Percentiles rank a stretch among this genome's conserved stretches.
Conservation (phyloP, 2,888 invertebrate species). For the Oscheius sp. region DNA sequence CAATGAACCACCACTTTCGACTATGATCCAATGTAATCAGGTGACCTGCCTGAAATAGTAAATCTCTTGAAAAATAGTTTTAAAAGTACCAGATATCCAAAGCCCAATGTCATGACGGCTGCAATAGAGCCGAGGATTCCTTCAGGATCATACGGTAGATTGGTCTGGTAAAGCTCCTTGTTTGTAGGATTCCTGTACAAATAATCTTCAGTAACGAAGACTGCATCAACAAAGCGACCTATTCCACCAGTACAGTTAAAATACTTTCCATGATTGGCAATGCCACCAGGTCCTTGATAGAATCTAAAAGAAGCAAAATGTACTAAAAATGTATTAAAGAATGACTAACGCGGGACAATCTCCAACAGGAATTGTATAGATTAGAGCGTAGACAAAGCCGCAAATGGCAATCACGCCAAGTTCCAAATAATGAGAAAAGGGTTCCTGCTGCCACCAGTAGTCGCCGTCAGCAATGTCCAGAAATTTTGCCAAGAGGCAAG, state of each 20-base stretch:
- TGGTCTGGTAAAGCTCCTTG: slow-evolving; percentile 25
- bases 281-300: slow-evolving; percentile 31
- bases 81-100: slow-evolving; percentile 4
- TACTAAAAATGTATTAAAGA: background rate
- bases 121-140: slow-evolving; percentile 1
- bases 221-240: background rate
- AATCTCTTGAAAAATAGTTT: background rate
- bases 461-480: too few species aligned
- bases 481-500: too few species aligned
- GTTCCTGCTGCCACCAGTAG: too few species aligned
- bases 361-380: background rate
- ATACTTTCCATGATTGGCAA: background rate
- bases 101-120: background rate
- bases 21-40: too few species aligned
- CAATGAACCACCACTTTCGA: too few species aligned
- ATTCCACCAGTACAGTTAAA: slow-evolving; percentile 27
- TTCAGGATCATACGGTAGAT: slow-evolving; percentile 24
- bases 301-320: background rate
- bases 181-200: slow-evolving; percentile 8
- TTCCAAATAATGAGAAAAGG: background rate
- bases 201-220: background rate
- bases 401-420: background rate
- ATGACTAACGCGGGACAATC: slow-evolving; percentile 14
- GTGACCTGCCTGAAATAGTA: background rate
- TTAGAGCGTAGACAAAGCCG: background rate